Evolutionary conservation across 2,888 invertebrate genomes (phyloP).

Genomic region (Lepidochitona cinerea): DNA sequence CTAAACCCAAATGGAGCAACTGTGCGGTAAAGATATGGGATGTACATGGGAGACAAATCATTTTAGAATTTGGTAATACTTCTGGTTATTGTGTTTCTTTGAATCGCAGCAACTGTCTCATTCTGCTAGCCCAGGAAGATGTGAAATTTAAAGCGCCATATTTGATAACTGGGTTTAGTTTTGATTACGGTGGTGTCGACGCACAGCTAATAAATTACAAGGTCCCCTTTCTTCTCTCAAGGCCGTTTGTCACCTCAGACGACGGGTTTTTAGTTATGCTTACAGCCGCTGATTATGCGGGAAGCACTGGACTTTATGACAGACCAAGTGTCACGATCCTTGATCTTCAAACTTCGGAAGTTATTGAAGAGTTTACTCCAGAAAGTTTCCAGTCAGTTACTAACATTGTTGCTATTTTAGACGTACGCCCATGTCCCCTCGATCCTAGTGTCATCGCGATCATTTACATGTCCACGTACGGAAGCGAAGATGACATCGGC

Average conservation of each 20-base stretch:
- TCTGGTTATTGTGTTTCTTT: slow-evolving; percentile 55
- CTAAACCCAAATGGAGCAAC: slow-evolving; percentile 44
- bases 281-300: slow-evolving; percentile 57
- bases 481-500: slow-evolving; percentile 1
- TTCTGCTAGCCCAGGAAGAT: slow-evolving; percentile 53
- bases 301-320: slow-evolving; percentile 42
- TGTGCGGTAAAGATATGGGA: slow-evolving; percentile 64
- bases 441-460: slow-evolving; percentile 49
- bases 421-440: slow-evolving; percentile 46
- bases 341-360: slow-evolving; percentile 47
- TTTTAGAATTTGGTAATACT: slow-evolving; percentile 63
- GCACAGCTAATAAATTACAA: slow-evolving; percentile 44
- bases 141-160: slow-evolving; percentile 50
- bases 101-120: slow-evolving; percentile 37
- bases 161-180: slow-evolving; percentile 49
- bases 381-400: slow-evolving; percentile 55
- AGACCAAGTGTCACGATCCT: slow-evolving; percentile 62
- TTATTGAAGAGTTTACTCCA: slow-evolving; percentile 52
- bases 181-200: slow-evolving; percentile 39
- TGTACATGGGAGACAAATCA: slow-evolving; percentile 53
- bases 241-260: slow-evolving; percentile 61
- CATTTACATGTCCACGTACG: slow-evolving; percentile 35
- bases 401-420: slow-evolving; percentile 55
- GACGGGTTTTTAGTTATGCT: slow-evolving; percentile 63
- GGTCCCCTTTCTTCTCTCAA: slow-evolving; percentile 33